Evolutionary conservation across 2,797 vertebrate species (phyloP), one percentile per base, ranked within the genome.

Genomic region (Neosilurus mollespiculum): DNA sequence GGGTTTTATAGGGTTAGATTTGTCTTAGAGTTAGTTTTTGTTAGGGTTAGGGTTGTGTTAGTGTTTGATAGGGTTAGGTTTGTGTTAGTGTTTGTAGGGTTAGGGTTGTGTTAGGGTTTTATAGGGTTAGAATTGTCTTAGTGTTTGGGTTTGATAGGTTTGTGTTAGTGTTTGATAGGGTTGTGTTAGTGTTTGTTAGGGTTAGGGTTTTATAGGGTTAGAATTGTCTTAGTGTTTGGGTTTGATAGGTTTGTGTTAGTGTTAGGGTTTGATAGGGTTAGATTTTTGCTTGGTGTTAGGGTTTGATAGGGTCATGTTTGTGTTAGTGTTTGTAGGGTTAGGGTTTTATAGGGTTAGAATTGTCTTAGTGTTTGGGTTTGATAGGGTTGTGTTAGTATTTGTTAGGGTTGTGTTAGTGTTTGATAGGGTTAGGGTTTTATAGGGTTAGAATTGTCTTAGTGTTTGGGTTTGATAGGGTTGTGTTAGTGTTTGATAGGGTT

Each of bases 231-330:
- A 15, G 64, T 65, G 64, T 34, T 66, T 0, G 62, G 11, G 30
- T 34, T 18, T 34, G 30, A 20, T 3, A 9, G 8, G 1, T 1
- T 37, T 15, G 30, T 8, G 0, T 2, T 3, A 4, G 11, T 64
- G 61, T 64, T 34, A 0, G 62, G 12, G 65, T 26, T 37, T 37
- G 34, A 10, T 37, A 67, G 9, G 30, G 7, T 4, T 37, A 67
- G 1, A 0, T 0, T 11, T 43, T n/a, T n/a, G n/a, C n/a, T n/a
- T n/a, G n/a, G 9, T 0, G 1, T 2, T 18, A 2, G 24, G 9
- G 59, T n/a, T n/a, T 10, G 12, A 7, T 10, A 30, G 24, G 0
- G 10, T 37, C 18, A 3, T 0, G 0, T 0, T 3, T 9, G 66
- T 20, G 34, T 67, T 37, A 1, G 65, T 15, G 61, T n/a, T n/a